These are phyloP conservation scores for Pachypeltis micranthus DNA, from an alignment of 1,140 invertebrate genomes.

Conservation along the genomic window DNA sequence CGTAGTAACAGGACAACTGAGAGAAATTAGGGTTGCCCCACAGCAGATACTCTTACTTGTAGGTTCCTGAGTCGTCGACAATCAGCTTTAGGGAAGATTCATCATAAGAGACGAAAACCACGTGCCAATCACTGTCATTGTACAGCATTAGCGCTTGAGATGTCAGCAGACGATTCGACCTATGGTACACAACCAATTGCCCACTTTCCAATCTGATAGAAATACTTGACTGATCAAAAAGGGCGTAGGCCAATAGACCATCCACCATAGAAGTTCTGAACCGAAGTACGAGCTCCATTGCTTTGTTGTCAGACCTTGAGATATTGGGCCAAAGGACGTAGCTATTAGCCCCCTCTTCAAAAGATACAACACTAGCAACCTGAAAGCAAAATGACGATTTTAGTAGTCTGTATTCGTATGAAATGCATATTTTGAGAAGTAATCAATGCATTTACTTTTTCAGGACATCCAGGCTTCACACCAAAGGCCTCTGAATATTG, in stretches of 20 bases:
- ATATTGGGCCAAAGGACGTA: slow-evolving; percentile 50
- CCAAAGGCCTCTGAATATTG: slow-evolving; percentile 61
- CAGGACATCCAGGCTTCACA: slow-evolving; percentile 72
- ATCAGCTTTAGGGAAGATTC: slow-evolving; percentile 51
- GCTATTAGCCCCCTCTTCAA: slow-evolving; percentile 43
- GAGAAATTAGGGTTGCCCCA: too few species aligned
- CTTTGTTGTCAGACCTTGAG: slow-evolving; percentile 37
- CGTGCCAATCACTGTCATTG: slow-evolving; percentile 88
- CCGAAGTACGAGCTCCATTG: slow-evolving; percentile 69
- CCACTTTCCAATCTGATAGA: slow-evolving; percentile 57
- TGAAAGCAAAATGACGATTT: slow-evolving; percentile 24
- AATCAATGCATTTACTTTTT: slow-evolving; percentile 44
- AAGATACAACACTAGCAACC: slow-evolving; percentile 48
- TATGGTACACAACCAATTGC: slow-evolving; percentile 53
- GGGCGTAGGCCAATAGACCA: slow-evolving; percentile 65
- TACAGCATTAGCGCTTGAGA: slow-evolving; percentile 48
- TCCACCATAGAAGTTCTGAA: slow-evolving; percentile 70
- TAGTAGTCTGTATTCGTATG: too few species aligned
- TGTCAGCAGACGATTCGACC: slow-evolving; percentile 41
- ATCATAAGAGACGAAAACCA: slow-evolving; percentile 66
- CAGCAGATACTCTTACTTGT: slow-evolving; percentile 47
- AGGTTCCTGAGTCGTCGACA: slow-evolving; percentile 68
- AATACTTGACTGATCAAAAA: slow-evolving; percentile 48
- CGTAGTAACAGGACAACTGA: not conserved
- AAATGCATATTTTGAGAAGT: too few species aligned